These are phyloP conservation scores for Synergus umbraculus DNA, from an alignment of 2,888 invertebrate genomes.

Conservation along the genomic window DNA sequence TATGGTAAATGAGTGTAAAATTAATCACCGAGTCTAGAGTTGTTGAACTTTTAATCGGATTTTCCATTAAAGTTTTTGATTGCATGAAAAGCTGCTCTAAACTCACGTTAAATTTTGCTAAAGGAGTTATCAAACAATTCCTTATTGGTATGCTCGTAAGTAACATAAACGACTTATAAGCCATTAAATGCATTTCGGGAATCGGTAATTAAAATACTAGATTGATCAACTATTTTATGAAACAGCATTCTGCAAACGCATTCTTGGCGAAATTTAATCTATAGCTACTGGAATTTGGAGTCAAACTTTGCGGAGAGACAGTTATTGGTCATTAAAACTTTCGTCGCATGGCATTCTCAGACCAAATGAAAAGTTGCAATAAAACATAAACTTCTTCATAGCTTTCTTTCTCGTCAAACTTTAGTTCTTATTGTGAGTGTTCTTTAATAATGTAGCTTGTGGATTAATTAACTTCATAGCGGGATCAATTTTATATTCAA, in stretches of 20 bases:
- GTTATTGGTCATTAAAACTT: slow-evolving; percentile 3
- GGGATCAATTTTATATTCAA: too few species aligned
- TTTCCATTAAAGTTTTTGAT: too few species aligned
- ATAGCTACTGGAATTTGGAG: not conserved
- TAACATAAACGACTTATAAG: not conserved
- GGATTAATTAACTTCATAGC: too few species aligned
- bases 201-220: slow-evolving; percentile 4
- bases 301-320: not conserved
- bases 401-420: not conserved
- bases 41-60: too few species aligned
- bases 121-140: not conserved
- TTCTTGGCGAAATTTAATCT: not conserved
- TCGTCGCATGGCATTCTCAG: not conserved
- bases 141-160: not conserved
- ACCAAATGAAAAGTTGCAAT: not conserved
- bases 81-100: not conserved
- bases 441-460: too few species aligned
- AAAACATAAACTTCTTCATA: not conserved
- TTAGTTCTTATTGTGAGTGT: not conserved
- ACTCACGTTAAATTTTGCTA: not conserved
- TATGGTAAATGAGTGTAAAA: too few species aligned
- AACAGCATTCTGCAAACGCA: not conserved
- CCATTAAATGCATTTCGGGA: not conserved
- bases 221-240: not conserved
- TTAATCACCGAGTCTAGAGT: too few species aligned